Base-by-base conservation (phyloP, 2,888 invertebrate species). In the Phortica magna region DNA sequence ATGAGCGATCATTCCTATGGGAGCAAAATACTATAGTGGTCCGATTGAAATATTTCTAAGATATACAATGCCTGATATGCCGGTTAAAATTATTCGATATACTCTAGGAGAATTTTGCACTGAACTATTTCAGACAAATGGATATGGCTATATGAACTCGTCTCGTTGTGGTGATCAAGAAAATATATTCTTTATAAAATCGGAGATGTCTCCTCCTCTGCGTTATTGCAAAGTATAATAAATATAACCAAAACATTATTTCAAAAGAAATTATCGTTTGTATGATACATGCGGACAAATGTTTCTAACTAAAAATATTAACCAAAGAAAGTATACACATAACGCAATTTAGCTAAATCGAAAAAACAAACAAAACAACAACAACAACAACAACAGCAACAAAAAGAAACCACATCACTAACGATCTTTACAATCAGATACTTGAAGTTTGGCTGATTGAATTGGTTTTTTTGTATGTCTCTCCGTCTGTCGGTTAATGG, bases 371-470 rank as follows among this genome's bases (percentile, higher is more conserved):
- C 31, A 64, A 22, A 64, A 61, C 61, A 61, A 64, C 10, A 64
- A 31, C 10, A 17, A 64, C 64, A 64, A 19, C 61, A 61, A 64
- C 10, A 64, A 31, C 10, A 17, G 31, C 64, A 64, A 19, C 61
- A 22, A 61, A 12, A 19, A 1, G 12, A 22, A 12, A 61, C 19
- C 22, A 19, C 31, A 64, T 17, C 67, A 17, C 42, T 64, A 67
- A 67, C 67, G 67, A 67, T 42, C 67, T 67, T 41, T 42, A 42
- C 42, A 59, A 59, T 59, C 39, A 31, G 64, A 31, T 14, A 64
- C 39, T 64, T 67, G 9, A 67, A 67, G 41, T 41, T 42, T 42
- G 42, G 41, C 67, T 41, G 17, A 42, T n/a, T 67, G 67, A 10
- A 22, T 17, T 59, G 53, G 53, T n/a, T 59, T 59, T 17, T 17